Conservation (phyloP, 2,797 vertebrate species). For the Acropternis orthonyx region DNA sequence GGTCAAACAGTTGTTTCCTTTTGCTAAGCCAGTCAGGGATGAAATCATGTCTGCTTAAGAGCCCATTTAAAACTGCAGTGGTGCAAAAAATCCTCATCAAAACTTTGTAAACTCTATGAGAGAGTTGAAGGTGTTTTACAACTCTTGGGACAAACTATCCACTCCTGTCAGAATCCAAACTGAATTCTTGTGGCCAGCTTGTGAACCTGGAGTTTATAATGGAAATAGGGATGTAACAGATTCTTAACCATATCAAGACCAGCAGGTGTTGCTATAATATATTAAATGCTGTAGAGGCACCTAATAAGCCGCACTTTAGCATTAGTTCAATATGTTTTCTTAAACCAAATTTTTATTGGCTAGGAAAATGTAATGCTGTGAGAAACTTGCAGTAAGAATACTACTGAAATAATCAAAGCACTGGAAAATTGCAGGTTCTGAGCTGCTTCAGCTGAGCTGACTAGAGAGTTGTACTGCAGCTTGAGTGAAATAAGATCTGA, state of each 20-base stretch:
- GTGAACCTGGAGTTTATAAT: neutral
- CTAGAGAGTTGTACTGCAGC: neutral
- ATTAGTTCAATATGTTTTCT: neutral
- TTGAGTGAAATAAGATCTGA: neutral
- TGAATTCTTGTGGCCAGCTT: neutral
- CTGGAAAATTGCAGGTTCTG: neutral
- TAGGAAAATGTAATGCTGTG: neutral
- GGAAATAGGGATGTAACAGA: neutral
- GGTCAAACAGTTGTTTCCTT: neutral
- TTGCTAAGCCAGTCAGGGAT: neutral
- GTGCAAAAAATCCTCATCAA: neutral
- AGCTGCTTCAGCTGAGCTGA: neutral
- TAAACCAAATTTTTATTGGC: neutral
- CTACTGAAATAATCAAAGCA: neutral
- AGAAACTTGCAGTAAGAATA: neutral
- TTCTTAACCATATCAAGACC: constrained; percentile 48
- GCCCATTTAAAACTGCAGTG: neutral
- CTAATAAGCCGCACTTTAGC: neutral
- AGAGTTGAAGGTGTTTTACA: neutral
- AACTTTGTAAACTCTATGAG: neutral
- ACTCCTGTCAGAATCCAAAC: neutral
- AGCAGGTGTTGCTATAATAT: constrained; percentile 42
- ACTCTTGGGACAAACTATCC: neutral
- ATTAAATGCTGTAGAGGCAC: neutral
- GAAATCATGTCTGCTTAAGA: neutral